Evolutionary conservation across 2,113 vertebrate species (phyloP), one percentile per base, ranked within the genome.

Genomic region (Empidonax traillii): DNA sequence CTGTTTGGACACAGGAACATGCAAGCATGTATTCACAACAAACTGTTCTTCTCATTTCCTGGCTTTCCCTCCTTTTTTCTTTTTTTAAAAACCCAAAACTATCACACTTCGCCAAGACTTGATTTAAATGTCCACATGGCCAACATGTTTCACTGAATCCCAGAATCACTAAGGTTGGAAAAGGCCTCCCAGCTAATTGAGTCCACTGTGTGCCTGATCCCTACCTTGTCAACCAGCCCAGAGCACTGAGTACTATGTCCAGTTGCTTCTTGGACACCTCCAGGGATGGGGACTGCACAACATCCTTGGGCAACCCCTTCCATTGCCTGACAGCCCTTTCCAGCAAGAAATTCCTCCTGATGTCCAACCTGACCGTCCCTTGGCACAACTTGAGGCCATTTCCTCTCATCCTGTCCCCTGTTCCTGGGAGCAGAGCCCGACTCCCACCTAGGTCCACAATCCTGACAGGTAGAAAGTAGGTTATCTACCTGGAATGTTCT

Each of bases 171-270:
- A 4, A 37, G 21, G 12, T 1, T 43, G 76, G 31, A 51, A 73
- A 65, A 37, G 14, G 10, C 27, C 43, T 13, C 22, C 22, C 18
- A 23, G 4, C 3, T 10, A 9, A 22, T 18, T 24, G 35, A 49
- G 61, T 3, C n/a, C 25, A 12, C 14, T 1, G 28, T 72, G 4
- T 27, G 12, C 8, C 30, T 0, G 0, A 28, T 33, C 0, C 20
- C 9, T 15, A 28, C 14, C 12, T 4, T n/a, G 23, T 46, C 47
- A 39, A 31, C 25, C 43, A 73, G 30, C 41, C 75, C 30, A 22
- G 66, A 53, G 41, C 58, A 1, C 49, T 44, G 14, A 51, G 59
- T 33, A 35, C 4, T 67, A 43, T 11, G 2, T 27, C 27, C 52
- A 59, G 33, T 1, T 6, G 3, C 65, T 22, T 21, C 25, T 18